Conservation (phyloP, 2,797 vertebrate genomes). For the Pogonophryne albipinna region DNA sequence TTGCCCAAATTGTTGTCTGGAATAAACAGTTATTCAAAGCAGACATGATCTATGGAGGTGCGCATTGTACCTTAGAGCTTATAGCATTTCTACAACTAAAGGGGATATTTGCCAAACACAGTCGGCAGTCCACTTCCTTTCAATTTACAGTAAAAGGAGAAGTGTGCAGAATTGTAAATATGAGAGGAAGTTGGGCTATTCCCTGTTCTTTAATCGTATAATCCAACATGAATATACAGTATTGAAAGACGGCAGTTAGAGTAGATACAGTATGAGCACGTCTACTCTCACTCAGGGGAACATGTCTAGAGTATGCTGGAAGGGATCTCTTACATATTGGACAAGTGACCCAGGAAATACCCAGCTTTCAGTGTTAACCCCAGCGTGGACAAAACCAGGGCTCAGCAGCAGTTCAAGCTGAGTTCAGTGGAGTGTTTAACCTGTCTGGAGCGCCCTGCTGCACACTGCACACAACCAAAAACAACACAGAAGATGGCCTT, state of each 20-base stretch:
- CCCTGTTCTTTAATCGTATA: not conserved
- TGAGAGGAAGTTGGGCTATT: constrained; percentile 23
- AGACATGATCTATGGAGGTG: constrained; percentile 24
- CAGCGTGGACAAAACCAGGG: not conserved
- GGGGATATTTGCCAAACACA: constrained; percentile 25
- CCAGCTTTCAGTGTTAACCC: constrained; percentile 21
- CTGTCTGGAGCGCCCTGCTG: not conserved
- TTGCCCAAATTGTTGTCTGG: constrained; percentile 51
- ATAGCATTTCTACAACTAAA: constrained; percentile 6
- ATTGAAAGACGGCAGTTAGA: not conserved
- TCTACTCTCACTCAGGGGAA: not conserved
- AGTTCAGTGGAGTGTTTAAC: constrained; percentile 7
- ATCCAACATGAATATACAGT: not conserved
- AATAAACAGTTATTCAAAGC: constrained; percentile 60
- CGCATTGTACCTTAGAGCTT: constrained; percentile 18
- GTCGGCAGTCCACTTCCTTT: constrained; percentile 25
- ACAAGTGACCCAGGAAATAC: constrained; percentile 28
- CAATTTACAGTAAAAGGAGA: constrained; percentile 13
- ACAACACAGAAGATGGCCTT: not conserved
- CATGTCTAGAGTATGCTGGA: not conserved
- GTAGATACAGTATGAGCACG: too few relatives aligned
- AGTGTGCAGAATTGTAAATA: constrained; percentile 22
- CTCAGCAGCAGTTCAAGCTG: not conserved
- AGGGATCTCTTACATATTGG: constrained; percentile 11
- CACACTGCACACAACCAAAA: not conserved